phyloP scores from a whole-genome alignment of 64 coral and sea anemone species.

The Montipora sp. region DNA sequence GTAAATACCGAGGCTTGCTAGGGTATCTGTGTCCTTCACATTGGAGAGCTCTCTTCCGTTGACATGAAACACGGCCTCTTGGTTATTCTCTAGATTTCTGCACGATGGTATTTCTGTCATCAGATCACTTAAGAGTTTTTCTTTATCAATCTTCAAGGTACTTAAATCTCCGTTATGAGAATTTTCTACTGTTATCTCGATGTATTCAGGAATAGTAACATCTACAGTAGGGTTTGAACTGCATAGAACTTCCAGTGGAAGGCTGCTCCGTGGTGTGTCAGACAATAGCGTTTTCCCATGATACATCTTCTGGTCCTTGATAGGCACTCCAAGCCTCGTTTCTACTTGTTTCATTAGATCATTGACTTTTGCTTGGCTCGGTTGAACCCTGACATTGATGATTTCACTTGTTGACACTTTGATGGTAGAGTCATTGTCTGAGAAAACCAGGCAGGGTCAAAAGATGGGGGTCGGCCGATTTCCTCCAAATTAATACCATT shows the following conservation, averaged over 20 bases:
- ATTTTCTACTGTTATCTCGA: constrained; percentile 6
- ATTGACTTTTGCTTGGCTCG: constrained; percentile 5
- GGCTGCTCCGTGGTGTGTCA: background rate
- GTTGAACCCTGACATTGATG: background rate
- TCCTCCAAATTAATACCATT: too few species aligned
- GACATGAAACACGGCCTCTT: background rate
- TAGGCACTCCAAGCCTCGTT: background rate
- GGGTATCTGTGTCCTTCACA: background rate
- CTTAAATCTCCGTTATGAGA: background rate
- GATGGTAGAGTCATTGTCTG: constrained; percentile 9
- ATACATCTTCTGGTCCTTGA: constrained; percentile 5
- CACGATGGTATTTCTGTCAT: background rate
- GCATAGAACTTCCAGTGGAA: constrained; percentile 2
- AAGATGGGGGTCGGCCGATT: too few species aligned
- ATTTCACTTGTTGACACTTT: background rate
- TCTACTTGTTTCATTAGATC: constrained; percentile 17
- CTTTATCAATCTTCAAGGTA: constrained; percentile 7
- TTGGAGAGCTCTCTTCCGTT: background rate
- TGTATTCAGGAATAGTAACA: constrained; percentile 13
- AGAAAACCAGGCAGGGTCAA: too few species aligned
- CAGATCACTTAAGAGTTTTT: background rate
- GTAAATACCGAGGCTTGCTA: background rate
- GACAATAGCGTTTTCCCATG: background rate
- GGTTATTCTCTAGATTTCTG: background rate
- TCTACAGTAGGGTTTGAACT: background rate